Evolutionary conservation across 2,113 vertebrate genomes (phyloP).

Genomic region (Cyanoramphus novaezelandiae): DNA sequence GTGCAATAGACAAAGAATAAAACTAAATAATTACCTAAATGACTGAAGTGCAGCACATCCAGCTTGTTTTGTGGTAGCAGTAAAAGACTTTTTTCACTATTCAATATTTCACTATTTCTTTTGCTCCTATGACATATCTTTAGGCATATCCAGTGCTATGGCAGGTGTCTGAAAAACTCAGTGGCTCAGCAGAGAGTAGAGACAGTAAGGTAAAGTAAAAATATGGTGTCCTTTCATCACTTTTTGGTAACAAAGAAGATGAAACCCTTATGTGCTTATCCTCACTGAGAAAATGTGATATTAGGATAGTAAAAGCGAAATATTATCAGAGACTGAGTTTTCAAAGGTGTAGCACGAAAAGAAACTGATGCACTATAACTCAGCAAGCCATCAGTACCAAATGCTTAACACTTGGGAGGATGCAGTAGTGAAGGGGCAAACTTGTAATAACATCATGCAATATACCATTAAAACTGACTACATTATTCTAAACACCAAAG

Average conservation of each 20-base stretch:
- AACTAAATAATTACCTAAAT: neutral
- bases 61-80: neutral
- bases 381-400: neutral
- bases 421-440: neutral
- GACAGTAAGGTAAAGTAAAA: neutral
- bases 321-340: neutral
- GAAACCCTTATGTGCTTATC: neutral
- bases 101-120: neutral
- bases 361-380: neutral
- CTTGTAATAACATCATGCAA: neutral
- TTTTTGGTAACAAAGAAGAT: neutral
- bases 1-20: neutral
- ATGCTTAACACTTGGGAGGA: neutral
- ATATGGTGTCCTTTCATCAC: neutral
- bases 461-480: neutral
- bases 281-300: neutral
- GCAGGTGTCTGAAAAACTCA: neutral
- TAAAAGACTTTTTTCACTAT: neutral
- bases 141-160: neutral
- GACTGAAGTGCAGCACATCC: neutral
- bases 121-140: neutral
- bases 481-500: neutral
- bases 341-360: neutral
- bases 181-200: neutral
- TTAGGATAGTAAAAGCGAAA: constrained; percentile 17